These are phyloP conservation scores for Manis javanica DNA, from an alignment of 2,797 vertebrate species.

Conservation along the genomic window DNA sequence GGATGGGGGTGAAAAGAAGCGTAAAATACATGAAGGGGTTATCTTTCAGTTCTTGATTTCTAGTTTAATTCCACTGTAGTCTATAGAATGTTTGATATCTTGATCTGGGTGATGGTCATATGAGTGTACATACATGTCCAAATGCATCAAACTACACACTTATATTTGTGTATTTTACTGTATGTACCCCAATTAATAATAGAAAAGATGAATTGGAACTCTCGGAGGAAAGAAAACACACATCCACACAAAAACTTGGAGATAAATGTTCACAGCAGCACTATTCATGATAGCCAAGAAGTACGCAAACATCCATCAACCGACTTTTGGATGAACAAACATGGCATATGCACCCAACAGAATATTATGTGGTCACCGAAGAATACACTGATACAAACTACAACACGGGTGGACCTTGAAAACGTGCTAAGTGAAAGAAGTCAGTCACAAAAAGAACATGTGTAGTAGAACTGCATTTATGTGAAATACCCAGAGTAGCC, in stretches of 20 bases:
- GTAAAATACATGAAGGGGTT: no score
- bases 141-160: no score
- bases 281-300: background rate
- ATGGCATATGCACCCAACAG: background rate
- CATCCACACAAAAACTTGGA: background rate
- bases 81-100: no score
- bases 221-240: background rate
- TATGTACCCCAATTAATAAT: no score
- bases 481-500: background rate
- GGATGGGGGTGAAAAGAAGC: no score
- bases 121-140: no score
- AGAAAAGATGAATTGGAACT: no score
- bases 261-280: background rate
- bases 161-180: no score
- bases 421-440: background rate
- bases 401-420: background rate
- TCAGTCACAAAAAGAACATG: background rate
- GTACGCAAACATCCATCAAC: background rate
- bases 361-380: background rate
- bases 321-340: background rate
- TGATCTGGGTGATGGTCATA: no score
- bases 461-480: background rate
- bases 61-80: no score
- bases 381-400: background rate
- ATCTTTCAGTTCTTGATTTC: no score